Conservation (phyloP, 1,140 invertebrate genomes). For the Popillia japonica region DNA sequence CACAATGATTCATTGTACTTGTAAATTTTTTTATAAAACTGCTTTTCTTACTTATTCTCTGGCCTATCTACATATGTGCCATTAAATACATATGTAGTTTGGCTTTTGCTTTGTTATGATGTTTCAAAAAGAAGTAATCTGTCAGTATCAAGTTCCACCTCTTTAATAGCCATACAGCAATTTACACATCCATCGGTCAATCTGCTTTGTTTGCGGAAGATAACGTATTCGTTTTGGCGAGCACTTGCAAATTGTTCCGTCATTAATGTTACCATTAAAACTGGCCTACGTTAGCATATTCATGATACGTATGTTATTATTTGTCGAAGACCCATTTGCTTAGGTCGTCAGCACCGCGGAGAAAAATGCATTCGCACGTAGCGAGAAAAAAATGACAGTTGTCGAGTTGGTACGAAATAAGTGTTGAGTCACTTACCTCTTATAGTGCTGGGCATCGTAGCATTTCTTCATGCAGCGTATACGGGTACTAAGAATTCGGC, state of each 20-base stretch:
- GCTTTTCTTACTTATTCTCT: too few relatives aligned
- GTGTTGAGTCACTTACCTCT: slow-evolving; percentile 53
- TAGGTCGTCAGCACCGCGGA: slow-evolving; percentile 15
- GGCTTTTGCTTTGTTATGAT: too few relatives aligned
- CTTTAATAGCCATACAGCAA: not conserved
- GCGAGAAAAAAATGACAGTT: slow-evolving; percentile 20
- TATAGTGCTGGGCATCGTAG: slow-evolving; percentile 59
- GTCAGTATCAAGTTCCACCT: not conserved
- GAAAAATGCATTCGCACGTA: slow-evolving; percentile 20
- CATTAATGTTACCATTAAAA: slow-evolving; percentile 32
- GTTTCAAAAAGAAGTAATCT: too few relatives aligned
- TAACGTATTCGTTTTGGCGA: not conserved
- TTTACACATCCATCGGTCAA: not conserved
- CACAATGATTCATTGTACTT: too few relatives aligned
- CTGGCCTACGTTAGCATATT: slow-evolving; percentile 1
- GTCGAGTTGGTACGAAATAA: slow-evolving; percentile 9
- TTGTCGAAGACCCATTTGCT: not conserved
- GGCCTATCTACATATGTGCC: too few relatives aligned
- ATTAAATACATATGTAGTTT: too few relatives aligned
- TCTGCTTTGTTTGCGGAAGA: slow-evolving; percentile 23
- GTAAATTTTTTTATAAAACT: too few relatives aligned
- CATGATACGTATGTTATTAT: not conserved
- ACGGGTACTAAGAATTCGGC: slow-evolving; percentile 10
- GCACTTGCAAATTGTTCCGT: slow-evolving; percentile 8
- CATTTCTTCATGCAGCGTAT: slow-evolving; percentile 49